Evolutionary conservation across 2,797 vertebrate species (phyloP), one percentile per base, ranked within the genome.

Genomic region (Catharus ustulatus): DNA sequence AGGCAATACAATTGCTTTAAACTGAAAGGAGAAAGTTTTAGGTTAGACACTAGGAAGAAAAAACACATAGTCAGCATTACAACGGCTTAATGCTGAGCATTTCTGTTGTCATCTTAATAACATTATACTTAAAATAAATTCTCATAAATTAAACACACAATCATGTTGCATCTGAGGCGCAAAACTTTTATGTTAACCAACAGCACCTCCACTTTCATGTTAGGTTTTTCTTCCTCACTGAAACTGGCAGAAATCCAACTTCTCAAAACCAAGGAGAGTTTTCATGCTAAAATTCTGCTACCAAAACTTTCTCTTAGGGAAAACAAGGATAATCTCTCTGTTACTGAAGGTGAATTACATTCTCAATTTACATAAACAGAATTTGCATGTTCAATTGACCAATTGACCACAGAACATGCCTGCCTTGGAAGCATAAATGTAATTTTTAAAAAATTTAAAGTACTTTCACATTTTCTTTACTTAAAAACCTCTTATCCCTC

Each of bases 401-500:
- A 64, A 71, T 74, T 91, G 10, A 83, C 72, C 7, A 34, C 5
- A 22, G 26, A 75, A 55, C 8, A 43, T 6, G 15, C 21, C 32
- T 62, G 15, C 20, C 40, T n/a, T 59, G 24, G 24, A 77, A 84
- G 12, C 1, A 5, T 46, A 86, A 58, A 6, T 18, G 19, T n/a
- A 59, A 81, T 13, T 51, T 11, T 1, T 11, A 34, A 61, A 79
- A 63, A 45, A 13, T 3, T 5, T 58, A 2, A 67, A 43, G 10
- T 74, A n/a, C 4, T 15, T 84, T 23, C 20, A 1, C 13, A 61
- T 64, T 75, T 55, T 43, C 6, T 68, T 63, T 59, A 61, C 30
- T 55, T 46, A 46, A 72, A 15, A 23, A 20, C 3, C 3, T 9
- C 19, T 19, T 1, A 0, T 5, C 7, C 7, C 18, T 12, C 9